phyloP scores from a whole-genome alignment of 2,113 vertebrate genomes.

The Platysternon megacephalum region DNA sequence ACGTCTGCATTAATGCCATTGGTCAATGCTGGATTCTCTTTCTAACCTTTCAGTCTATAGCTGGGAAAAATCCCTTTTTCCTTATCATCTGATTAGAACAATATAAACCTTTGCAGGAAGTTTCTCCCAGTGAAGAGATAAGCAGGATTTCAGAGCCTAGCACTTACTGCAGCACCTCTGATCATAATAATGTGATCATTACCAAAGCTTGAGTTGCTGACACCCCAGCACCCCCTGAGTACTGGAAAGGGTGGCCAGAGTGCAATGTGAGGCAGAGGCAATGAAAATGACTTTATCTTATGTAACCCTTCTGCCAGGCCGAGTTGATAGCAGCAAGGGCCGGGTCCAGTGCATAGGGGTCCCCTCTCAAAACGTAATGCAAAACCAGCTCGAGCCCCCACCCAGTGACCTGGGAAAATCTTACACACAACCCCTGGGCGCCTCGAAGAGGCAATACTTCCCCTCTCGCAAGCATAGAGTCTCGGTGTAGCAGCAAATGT shows the following conservation, averaged over 20 bases:
- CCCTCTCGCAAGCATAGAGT: too few relatives aligned
- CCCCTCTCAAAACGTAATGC: too few relatives aligned
- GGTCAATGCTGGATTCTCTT: background rate
- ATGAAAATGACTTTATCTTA: background rate
- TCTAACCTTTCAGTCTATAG: background rate
- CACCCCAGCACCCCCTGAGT: background rate
- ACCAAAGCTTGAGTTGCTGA: background rate
- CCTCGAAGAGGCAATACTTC: too few relatives aligned
- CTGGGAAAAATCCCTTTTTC: background rate
- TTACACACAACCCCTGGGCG: too few relatives aligned
- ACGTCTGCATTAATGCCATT: background rate
- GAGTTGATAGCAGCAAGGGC: too few relatives aligned
- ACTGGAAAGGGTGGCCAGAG: background rate
- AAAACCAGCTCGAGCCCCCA: too few relatives aligned
- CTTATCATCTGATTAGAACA: background rate
- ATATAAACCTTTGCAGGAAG: background rate
- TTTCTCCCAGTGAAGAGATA: background rate
- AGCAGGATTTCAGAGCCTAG: background rate
- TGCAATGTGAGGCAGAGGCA: background rate
- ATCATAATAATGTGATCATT: background rate
- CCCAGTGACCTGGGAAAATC: too few relatives aligned
- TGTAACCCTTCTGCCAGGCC: too few relatives aligned
- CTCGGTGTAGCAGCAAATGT: too few relatives aligned
- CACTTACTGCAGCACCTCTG: background rate
- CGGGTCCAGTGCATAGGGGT: too few relatives aligned